These are phyloP conservation scores for Antechinus flavipes DNA, from an alignment of 2,113 vertebrate genomes.

Conservation along the genomic window DNA sequence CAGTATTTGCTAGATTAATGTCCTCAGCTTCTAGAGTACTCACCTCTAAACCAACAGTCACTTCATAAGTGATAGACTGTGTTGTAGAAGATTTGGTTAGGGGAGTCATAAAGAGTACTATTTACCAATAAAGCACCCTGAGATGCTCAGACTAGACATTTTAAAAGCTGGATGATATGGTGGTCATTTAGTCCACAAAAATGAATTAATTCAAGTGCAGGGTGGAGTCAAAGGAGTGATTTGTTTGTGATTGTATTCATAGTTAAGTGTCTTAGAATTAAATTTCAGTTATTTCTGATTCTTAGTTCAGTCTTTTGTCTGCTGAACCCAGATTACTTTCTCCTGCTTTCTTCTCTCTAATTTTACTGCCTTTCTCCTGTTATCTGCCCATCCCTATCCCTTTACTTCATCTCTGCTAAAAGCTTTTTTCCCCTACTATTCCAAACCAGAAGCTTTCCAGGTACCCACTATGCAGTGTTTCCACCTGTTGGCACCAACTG, in stretches of 20 bases:
- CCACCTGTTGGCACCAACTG: not conserved
- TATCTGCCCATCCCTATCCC: rapidly evolving
- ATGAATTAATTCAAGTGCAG: not conserved
- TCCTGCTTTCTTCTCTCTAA: not conserved
- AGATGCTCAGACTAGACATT: not conserved
- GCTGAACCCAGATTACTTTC: not conserved
- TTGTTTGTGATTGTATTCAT: not conserved
- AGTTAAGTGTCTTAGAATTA: not conserved
- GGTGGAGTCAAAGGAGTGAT: not conserved
- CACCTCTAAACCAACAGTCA: not conserved
- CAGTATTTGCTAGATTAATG: not conserved
- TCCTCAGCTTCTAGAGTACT: not conserved
- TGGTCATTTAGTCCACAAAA: not conserved
- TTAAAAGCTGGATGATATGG: not conserved
- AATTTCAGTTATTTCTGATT: not conserved
- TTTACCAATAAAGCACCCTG: not conserved
- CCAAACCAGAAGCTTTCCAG: not conserved
- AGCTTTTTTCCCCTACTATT: not conserved
- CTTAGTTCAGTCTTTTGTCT: not conserved
- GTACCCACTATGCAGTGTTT: not conserved
- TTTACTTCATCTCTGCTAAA: not conserved
- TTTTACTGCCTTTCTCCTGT: not conserved
- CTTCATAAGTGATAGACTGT: not conserved
- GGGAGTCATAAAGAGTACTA: not conserved
- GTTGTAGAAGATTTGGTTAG: not conserved